These are phyloP conservation scores for Aethes cnicana DNA, from an alignment of 2,888 invertebrate species.

Conservation along the genomic window DNA sequence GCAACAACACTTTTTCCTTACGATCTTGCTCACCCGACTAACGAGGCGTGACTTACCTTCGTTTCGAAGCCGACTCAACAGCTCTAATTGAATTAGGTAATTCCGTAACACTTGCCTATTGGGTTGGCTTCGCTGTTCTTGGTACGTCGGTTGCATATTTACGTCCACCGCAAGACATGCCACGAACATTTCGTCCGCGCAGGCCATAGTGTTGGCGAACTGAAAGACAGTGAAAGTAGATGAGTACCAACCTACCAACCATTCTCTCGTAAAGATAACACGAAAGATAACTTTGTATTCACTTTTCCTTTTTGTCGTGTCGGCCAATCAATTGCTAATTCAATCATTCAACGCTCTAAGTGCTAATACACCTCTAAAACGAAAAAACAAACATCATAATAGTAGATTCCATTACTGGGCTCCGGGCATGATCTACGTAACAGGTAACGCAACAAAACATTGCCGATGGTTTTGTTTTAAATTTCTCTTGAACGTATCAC, in stretches of 20 bases:
- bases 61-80: conserved; percentile 54
- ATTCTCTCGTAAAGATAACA: conserved; percentile 57
- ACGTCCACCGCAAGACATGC: conserved; percentile 18
- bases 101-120: conserved; percentile 54
- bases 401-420: conserved; percentile 25
- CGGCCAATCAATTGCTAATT: conserved; percentile 60
- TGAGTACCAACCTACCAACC: conserved; percentile 55
- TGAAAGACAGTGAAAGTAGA: conserved; percentile 35
- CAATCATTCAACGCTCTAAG: conserved; percentile 54
- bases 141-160: conserved; percentile 32
- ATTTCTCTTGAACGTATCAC: conserved; percentile 23
- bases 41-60: conserved; percentile 32
- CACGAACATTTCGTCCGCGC: conserved; percentile 32
- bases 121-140: conserved; percentile 55
- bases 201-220: conserved; percentile 28
- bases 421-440: conserved; percentile 24
- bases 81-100: conserved; percentile 71
- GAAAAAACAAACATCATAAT: conserved; percentile 44
- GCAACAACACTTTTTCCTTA: conserved; percentile 25
- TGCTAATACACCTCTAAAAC: conserved; percentile 46
- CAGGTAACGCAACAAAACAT: conserved; percentile 25
- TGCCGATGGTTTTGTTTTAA: conserved; percentile 25
- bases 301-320: conserved; percentile 59
- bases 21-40: conserved; percentile 32
- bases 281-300: conserved; percentile 54